These are phyloP conservation scores for Paradisaea rubra DNA, from an alignment of 2,113 vertebrate species.

Conservation along the genomic window DNA sequence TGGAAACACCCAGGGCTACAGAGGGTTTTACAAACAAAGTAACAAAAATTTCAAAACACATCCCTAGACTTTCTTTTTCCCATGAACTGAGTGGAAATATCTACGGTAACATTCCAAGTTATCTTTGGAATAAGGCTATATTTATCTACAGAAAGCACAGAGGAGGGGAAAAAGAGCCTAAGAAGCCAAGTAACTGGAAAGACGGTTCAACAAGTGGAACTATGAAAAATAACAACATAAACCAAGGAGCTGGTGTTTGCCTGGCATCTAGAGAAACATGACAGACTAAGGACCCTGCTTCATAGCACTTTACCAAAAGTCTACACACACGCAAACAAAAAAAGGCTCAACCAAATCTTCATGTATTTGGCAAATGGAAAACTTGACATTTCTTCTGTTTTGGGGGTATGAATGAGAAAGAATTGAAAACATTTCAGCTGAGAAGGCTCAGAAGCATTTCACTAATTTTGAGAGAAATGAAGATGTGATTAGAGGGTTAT, in stretches of 20 bases:
- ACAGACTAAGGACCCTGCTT: background rate
- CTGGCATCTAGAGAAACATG: background rate
- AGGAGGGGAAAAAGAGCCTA: background rate
- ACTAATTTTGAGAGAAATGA: background rate
- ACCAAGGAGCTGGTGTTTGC: background rate
- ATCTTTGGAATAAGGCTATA: background rate
- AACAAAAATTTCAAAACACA: background rate
- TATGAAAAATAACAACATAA: background rate
- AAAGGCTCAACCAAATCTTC: background rate
- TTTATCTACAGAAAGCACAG: background rate
- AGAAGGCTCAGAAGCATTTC: background rate
- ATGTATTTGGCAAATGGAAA: background rate
- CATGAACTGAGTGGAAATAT: slow-evolving; percentile 1
- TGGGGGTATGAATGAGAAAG: background rate
- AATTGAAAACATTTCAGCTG: background rate
- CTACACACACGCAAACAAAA: background rate
- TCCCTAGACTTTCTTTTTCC: background rate
- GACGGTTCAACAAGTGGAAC: background rate
- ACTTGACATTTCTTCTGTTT: background rate
- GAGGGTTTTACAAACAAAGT: background rate
- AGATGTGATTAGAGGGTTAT: background rate
- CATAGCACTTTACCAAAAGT: background rate
- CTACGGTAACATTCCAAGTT: background rate
- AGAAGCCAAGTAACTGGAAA: background rate
- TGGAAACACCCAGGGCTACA: background rate